Base-by-base conservation (phyloP, 1,140 invertebrate species). In the Akabosia matsudoensis region DNA sequence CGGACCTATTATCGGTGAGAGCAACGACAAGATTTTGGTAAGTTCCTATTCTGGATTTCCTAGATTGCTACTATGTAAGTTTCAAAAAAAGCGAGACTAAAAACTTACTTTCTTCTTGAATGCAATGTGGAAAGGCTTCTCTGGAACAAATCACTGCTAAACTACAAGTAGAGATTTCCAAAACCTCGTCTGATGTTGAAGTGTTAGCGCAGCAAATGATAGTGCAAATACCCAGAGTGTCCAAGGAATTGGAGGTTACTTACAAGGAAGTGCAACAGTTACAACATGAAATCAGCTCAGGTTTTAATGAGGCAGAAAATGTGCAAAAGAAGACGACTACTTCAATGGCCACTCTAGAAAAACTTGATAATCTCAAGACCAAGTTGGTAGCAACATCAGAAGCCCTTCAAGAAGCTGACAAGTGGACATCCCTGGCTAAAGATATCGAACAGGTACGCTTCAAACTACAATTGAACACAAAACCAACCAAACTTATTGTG, bases 331-430 rank as follows among this genome's bases (percentile, higher is more conserved):
- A 79, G 34, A 81, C 80, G 0, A 81, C 80, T 16, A 56, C 74
- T 1, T 79, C 78, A 54, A 79, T 79, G 78, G 76, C 76, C 16
- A 78, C 80, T 26, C 70, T 81, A 26, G 78, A 81, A 67, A 79
- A 78, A 54, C 37, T 79, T 54, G 80, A 81, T 34, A 78, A 74
- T 30, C 73, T 81, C 0, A 81, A 79, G 54, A 73, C 78, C 18
- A 75, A 71, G 34, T 54, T 81, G 10, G 73, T 81, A 22, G 33
- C 76, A 0, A 81, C 78, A 22, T 79, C 80, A 22, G 45, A 34
- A 1, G 80, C 80, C 2, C 52, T 81, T 3, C 80, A 81, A 70
- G 80, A 81, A 72, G 80, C 80, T 34, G 80, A 81, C 51, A 81
- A 81, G 75, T 81, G 80, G 80, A 79, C 80, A 4, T 78, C 78